Conservation (phyloP, 2,888 invertebrate genomes). For the Agriotes lineatus region DNA sequence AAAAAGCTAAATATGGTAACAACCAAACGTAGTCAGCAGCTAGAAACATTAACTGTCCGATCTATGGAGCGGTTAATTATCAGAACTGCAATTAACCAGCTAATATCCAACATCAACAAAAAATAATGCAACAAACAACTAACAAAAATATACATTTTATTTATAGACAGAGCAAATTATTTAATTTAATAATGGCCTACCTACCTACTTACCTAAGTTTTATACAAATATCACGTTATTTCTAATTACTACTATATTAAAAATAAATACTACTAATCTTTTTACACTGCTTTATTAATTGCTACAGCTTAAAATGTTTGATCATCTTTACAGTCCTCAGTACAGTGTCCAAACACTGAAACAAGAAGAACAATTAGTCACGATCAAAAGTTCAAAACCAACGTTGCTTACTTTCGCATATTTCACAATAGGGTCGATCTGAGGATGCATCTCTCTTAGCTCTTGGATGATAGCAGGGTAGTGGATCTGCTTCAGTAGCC, state of each 20-base stretch:
- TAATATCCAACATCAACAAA: too few relatives aligned
- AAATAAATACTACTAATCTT: conserved; percentile 36
- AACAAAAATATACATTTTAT: conserved; percentile 41
- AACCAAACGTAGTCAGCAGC: too few relatives aligned
- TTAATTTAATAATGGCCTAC: conserved; percentile 17
- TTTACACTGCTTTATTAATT: conserved; percentile 33
- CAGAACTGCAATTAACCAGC: too few relatives aligned
- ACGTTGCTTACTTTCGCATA: conserved; percentile 79
- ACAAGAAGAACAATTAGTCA: conserved; percentile 50
- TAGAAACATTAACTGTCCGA: too few relatives aligned
- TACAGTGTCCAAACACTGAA: conserved; percentile 90
- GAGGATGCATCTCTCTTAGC: conserved; percentile 62
- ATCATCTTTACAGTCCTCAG: conserved; percentile 87
- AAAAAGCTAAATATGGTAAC: too few relatives aligned
- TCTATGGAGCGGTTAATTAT: too few relatives aligned
- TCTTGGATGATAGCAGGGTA: conserved; percentile 62
- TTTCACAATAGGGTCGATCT: conserved; percentile 89
- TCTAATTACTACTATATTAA: conserved; percentile 28
- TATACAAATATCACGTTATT: conserved; percentile 43
- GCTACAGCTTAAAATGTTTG: conserved; percentile 77
- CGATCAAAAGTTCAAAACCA: background rate
- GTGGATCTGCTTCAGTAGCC: conserved; percentile 68
- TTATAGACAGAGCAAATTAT: conserved; percentile 27
- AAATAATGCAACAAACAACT: too few relatives aligned
- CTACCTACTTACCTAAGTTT: conserved; percentile 42